Percentiles rank a stretch among this genome's conserved stretches.
phyloP scores from a whole-genome alignment of 2,888 invertebrate genomes.

The Antitype chi region DNA sequence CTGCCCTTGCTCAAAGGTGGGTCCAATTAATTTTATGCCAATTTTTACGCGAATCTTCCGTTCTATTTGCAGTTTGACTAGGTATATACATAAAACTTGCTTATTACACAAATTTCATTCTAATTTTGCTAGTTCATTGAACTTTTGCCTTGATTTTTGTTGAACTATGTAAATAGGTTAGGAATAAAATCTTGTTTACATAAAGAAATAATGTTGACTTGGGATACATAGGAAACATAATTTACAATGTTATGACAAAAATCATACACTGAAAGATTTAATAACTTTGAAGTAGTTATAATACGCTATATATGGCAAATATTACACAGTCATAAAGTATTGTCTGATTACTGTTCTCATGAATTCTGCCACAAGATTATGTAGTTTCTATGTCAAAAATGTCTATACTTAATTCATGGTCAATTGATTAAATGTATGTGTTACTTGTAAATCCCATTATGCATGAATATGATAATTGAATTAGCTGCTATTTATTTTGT shows the following conservation, averaged over 20 bases:
- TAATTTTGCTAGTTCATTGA: constrained; percentile 69
- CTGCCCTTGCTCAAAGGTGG: constrained; percentile 99
- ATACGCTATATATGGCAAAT: not conserved
- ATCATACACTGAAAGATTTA: constrained; percentile 1
- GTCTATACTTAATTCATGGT: constrained; percentile 6
- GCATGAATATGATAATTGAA: constrained; percentile 36
- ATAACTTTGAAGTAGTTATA: not conserved
- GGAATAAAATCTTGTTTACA: constrained; percentile 61
- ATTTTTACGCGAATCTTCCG: constrained; percentile 31
- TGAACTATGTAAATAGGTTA: constrained; percentile 66
- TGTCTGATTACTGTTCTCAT: constrained; percentile 23
- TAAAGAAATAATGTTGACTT: constrained; percentile 31
- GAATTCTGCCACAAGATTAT: constrained; percentile 19
- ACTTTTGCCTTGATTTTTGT: constrained; percentile 68
- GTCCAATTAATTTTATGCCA: constrained; percentile 69
- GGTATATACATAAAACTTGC: constrained; percentile 19
- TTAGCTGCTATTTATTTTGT: constrained; percentile 30
- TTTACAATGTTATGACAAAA: constrained; percentile 12
- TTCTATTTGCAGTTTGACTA: constrained; percentile 26
- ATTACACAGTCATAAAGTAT: not conserved
- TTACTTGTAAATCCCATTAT: constrained; percentile 25
- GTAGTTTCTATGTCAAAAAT: constrained; percentile 20
- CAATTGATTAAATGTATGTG: constrained; percentile 12
- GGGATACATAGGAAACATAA: constrained; percentile 3
- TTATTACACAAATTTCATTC: constrained; percentile 28